These are phyloP conservation scores for Hoplodrina ambigua DNA, from an alignment of 2,888 invertebrate genomes.

Conservation along the genomic window DNA sequence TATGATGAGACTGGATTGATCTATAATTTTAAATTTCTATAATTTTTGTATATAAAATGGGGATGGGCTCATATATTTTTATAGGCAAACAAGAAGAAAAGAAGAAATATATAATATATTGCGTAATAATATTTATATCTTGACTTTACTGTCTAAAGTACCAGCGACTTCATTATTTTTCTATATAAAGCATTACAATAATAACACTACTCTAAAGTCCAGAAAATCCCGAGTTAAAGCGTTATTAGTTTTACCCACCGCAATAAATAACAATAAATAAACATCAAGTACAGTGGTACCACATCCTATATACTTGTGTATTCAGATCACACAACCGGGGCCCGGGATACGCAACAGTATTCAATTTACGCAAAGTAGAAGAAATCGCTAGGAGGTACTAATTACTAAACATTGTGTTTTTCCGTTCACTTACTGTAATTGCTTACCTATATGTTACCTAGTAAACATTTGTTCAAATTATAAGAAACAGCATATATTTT, in stretches of 20 bases:
- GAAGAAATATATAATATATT: no score
- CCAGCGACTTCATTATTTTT: no score
- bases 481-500: neutral
- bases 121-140: no score
- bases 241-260: neutral
- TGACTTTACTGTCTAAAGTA: no score
- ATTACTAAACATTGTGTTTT: constrained; percentile 40
- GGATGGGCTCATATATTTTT: no score
- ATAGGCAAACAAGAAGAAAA: no score
- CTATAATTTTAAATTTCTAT: no score
- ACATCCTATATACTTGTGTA: constrained; percentile 33
- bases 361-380: constrained; percentile 43
- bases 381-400: constrained; percentile 45
- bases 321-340: constrained; percentile 35
- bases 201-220: neutral
- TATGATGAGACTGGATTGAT: no score
- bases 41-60: no score
- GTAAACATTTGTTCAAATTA: constrained; percentile 38
- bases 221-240: neutral
- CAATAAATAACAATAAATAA: constrained; percentile 24
- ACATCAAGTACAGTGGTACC: constrained; percentile 4
- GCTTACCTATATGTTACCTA: constrained; percentile 26
- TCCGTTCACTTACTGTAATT: constrained; percentile 47
- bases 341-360: constrained; percentile 31
- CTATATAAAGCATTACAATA: neutral